A percentile compares a stretch with the other conserved stretches of the same genome.
phyloP scores from a whole-genome alignment of 2,113 vertebrate species.

The Ictidomys tridecemlineatus region DNA sequence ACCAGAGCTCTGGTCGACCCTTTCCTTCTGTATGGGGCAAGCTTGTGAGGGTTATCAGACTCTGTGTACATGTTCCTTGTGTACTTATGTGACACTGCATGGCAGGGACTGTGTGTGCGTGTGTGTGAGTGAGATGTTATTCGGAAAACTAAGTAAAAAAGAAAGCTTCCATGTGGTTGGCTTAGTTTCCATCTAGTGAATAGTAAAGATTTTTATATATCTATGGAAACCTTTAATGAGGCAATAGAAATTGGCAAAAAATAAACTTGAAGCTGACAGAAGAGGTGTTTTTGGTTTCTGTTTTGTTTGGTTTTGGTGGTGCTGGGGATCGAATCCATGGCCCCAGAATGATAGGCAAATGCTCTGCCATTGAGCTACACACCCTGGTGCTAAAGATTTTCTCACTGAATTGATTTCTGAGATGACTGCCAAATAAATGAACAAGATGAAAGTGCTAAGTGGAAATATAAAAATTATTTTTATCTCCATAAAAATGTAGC shows the following conservation, averaged over 20 bases:
- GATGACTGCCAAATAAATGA: not conserved
- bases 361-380: not conserved
- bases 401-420: constrained; percentile 8
- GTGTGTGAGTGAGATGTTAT: not conserved
- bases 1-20: not conserved
- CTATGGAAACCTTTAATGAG: not conserved
- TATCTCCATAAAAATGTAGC: not conserved
- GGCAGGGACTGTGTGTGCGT: not conserved
- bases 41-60: not conserved
- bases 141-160: not conserved
- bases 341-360: not conserved
- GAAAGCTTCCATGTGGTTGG: not conserved
- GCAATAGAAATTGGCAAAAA: not conserved
- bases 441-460: not conserved
- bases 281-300: not conserved
- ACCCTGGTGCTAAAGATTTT: not conserved
- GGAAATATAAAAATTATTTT: constrained; percentile 41
- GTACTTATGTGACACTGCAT: not conserved
- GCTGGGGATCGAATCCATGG: not conserved
- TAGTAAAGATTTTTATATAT: not conserved
- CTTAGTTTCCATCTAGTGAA: not conserved
- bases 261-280: not conserved
- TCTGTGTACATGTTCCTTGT: not conserved
- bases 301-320: not conserved
- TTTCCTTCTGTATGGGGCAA: not conserved